phyloP scores from a whole-genome alignment of 2,888 invertebrate genomes.

The Liposcelis brunnea region DNA sequence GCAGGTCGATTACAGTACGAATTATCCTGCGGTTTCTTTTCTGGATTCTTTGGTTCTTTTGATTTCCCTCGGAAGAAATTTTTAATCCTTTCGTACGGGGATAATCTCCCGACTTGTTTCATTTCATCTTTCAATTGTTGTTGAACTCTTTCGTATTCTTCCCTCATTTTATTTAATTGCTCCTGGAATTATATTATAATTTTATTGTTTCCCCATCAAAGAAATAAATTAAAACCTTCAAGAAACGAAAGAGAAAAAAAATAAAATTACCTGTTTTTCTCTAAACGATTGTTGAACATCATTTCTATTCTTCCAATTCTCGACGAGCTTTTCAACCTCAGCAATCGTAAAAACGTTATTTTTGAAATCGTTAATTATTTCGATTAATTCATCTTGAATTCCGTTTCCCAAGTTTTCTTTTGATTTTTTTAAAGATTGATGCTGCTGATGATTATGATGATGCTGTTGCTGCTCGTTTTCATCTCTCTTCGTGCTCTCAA shows the following conservation, averaged over 20 bases:
- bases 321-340: conserved; percentile 69
- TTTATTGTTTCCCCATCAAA: too few species aligned
- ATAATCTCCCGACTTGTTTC: conserved; percentile 40
- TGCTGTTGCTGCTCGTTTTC: too few species aligned
- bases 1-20: conserved; percentile 34
- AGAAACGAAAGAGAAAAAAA: not conserved
- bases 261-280: conserved; percentile 37
- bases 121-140: conserved; percentile 54
- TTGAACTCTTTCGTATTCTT: conserved; percentile 68
- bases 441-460: too few species aligned
- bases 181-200: too few species aligned
- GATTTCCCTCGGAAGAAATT: conserved; percentile 50
- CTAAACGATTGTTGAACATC: conserved; percentile 73
- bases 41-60: conserved; percentile 6
- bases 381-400: conserved; percentile 58
- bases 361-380: conserved; percentile 77
- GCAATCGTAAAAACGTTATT: conserved; percentile 72
- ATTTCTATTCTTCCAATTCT: conserved; percentile 72
- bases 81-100: conserved; percentile 62
- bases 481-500: too few species aligned
- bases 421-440: not conserved
- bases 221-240: not conserved
- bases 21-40: conserved; percentile 10
- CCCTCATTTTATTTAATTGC: conserved; percentile 59
- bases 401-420: conserved; percentile 7